Evolutionary conservation across 2,888 invertebrate species (phyloP).

Genomic region (Phaedon cochleariae): DNA sequence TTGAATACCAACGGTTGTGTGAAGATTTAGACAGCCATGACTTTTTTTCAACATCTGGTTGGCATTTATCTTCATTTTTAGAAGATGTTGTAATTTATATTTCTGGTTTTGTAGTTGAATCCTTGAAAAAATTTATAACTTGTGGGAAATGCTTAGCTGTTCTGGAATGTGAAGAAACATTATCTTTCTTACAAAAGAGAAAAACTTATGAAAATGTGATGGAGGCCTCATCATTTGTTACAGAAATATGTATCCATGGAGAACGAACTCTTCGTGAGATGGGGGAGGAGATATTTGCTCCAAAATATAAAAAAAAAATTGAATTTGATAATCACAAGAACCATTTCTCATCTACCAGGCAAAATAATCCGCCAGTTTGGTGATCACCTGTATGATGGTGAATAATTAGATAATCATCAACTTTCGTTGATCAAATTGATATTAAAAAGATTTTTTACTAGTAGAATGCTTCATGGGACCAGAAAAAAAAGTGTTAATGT

Average conservation of each 20-base stretch:
- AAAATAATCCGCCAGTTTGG: background rate
- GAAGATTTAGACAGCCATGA: slow-evolving; percentile 2
- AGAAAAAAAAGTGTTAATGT: slow-evolving; percentile 5
- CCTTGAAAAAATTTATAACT: slow-evolving; percentile 4
- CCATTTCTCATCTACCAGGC: too few relatives aligned
- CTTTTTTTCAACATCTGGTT: background rate
- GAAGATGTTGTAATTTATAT: slow-evolving; percentile 8
- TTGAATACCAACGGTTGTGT: background rate
- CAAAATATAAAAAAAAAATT: background rate
- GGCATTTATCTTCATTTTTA: background rate
- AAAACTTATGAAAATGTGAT: slow-evolving; percentile 1
- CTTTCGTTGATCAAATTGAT: slow-evolving; percentile 14
- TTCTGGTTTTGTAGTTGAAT: slow-evolving; percentile 7
- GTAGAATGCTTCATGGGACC: slow-evolving; percentile 9
- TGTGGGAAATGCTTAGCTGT: background rate
- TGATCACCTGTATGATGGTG: slow-evolving; percentile 8
- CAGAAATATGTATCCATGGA: background rate
- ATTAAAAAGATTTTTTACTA: slow-evolving; percentile 9
- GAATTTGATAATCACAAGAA: too few relatives aligned
- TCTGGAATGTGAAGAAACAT: slow-evolving; percentile 1
- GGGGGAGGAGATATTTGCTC: background rate
- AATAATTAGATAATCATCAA: slow-evolving; percentile 11
- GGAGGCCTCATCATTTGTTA: slow-evolving; percentile 7
- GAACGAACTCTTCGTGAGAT: background rate
- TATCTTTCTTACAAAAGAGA: slow-evolving; percentile 11